Conservation (phyloP, 2,888 invertebrate species). For the Allophyes oxyacanthae region DNA sequence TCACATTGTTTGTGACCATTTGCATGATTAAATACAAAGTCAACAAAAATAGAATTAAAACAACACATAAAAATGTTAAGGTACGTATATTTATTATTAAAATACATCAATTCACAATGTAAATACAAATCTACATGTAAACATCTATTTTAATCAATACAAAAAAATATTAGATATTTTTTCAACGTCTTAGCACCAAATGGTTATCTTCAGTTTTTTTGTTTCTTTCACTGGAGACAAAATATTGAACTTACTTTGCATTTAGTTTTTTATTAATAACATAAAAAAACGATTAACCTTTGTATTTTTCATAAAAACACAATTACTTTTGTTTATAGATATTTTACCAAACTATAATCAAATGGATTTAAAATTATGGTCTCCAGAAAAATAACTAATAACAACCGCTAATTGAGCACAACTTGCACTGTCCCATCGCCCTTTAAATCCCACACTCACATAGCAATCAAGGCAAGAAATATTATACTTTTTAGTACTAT, state of each 20-base stretch:
- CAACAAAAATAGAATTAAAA: slow-evolving; percentile 37
- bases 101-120: slow-evolving; percentile 70
- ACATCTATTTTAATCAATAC: slow-evolving; percentile 57
- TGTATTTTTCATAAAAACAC: slow-evolving; percentile 6
- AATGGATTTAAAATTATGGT: slow-evolving; percentile 3
- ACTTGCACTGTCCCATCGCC: slow-evolving; percentile 69
- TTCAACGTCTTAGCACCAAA: slow-evolving; percentile 74
- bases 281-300: background rate
- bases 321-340: background rate
- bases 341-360: background rate
- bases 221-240: slow-evolving; percentile 50
- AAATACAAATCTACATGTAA: slow-evolving; percentile 71
- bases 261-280: background rate
- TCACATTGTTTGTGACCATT: background rate
- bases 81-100: slow-evolving; percentile 80
- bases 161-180: slow-evolving; percentile 65
- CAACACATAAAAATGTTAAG: slow-evolving; percentile 69
- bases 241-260: background rate
- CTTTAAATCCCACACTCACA: slow-evolving; percentile 69
- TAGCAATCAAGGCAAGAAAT: slow-evolving; percentile 85
- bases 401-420: slow-evolving; percentile 76
- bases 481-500: slow-evolving; percentile 13
- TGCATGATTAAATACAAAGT: background rate
- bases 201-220: slow-evolving; percentile 46
- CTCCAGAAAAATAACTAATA: slow-evolving; percentile 43